These are phyloP conservation scores for Drosophila rufa DNA, from an alignment of 1,140 invertebrate genomes.

Conservation along the genomic window DNA sequence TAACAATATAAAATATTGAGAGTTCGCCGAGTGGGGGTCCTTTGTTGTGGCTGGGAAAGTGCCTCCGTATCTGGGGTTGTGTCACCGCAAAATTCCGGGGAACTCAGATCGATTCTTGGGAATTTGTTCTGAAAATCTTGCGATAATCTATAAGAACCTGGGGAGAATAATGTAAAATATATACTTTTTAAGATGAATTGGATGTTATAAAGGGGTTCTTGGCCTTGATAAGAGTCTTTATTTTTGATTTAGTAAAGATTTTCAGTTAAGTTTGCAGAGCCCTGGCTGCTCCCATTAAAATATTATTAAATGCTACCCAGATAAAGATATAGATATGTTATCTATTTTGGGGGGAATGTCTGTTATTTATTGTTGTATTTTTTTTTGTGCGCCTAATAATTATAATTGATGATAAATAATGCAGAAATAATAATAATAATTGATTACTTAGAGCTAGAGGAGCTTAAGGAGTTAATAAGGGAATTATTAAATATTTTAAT, in stretches of 20 bases:
- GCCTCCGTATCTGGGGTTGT: constrained; percentile 15
- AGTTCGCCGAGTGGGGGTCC: constrained; percentile 2
- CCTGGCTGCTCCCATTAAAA: not conserved
- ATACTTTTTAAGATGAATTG: not conserved
- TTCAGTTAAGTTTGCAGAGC: not conserved
- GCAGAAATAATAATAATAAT: not conserved
- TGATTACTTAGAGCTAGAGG: not conserved
- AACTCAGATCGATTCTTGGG: constrained; percentile 5
- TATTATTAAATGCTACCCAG: not conserved
- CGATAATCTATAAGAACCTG: too few species aligned
- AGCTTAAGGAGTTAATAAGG: not conserved
- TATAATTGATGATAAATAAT: constrained; percentile 6
- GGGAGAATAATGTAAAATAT: not conserved
- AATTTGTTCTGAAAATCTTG: not conserved
- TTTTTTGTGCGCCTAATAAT: not conserved
- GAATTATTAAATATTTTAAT: not conserved
- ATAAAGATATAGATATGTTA: not conserved
- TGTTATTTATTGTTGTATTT: not conserved
- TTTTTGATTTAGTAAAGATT: too few species aligned
- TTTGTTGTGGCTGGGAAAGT: not conserved
- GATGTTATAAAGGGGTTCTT: too few species aligned
- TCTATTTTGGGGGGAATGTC: not conserved
- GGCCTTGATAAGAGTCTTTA: too few species aligned
- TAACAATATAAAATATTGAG: constrained; percentile 34
- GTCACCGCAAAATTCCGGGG: constrained; percentile 16